Base-by-base conservation (phyloP, 2,888 invertebrate genomes). In the Chorisops tibialis region DNA sequence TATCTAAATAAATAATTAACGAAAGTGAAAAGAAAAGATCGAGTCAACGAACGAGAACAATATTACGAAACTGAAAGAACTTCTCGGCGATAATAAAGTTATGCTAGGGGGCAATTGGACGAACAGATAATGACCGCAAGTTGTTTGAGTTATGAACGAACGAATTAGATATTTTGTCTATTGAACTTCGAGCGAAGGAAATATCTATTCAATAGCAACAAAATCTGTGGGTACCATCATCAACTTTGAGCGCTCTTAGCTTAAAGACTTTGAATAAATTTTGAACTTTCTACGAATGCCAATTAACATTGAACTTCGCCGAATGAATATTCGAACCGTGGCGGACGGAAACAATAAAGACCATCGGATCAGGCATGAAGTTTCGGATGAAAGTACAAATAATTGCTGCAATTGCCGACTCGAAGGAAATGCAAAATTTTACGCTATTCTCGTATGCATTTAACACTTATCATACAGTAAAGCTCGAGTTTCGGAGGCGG, bases 271-370 rank as follows among this genome's bases (percentile, higher is more conserved):
- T 39, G 16, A 39, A 14, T 11, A 1, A 39, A 39, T 52, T n/a
- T 37, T 11, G 18, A 18, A 52, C 51, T 52, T 52, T 52, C 51
- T 52, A 52, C 38, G 16, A 52, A 39, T 4, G 51, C 14, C 12
- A 7, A 19, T 39, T 52, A 52, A 52, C 51, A 52, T 52, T 52
- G 51, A 52, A 52, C 51, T 52, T 52, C 51, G 19, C 18, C 16
- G 11, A 7, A 18, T 16, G 18, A 14, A 50, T 18, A 37, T 16
- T 30, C 4, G 3, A 12, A 16, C 30, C 24, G 37, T 18, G 18
- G 14, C 3, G 7, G 16, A 11, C 7, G 16, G 30, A 30, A 1
- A 7, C 21, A 38, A 18, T 6, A 39, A 52, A 52, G 35, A 21
- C 7, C 54, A 43, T n/a, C 41, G 39, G 54, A 41, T 54, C 54